Evolutionary conservation across 2,888 invertebrate species (phyloP).

Genomic region (Heliconius cydno): DNA sequence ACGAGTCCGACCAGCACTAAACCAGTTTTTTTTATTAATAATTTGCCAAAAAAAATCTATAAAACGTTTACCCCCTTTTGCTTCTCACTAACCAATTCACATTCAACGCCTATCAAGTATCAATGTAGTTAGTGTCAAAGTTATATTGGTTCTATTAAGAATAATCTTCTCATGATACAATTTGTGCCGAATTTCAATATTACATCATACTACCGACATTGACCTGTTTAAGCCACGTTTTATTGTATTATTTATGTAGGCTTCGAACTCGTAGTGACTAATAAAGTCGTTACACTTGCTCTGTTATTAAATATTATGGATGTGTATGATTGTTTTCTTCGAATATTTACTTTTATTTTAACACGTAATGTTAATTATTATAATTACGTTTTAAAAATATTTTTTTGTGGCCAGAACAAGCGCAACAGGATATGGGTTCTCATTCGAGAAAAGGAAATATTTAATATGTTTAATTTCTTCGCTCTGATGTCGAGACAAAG

Average conservation of each 20-base stretch:
- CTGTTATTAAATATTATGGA: neutral
- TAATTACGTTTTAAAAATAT: neutral
- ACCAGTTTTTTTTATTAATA: neutral
- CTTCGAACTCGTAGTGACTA: conserved; percentile 4
- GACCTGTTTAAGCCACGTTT: conserved; percentile 19
- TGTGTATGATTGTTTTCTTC: neutral
- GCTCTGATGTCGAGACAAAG: too few species aligned
- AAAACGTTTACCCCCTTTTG: neutral
- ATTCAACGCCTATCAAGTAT: neutral
- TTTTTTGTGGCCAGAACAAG: neutral
- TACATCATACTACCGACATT: conserved; percentile 40
- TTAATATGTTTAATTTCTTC: too few species aligned
- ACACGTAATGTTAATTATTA: neutral
- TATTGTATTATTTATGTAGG: conserved; percentile 29
- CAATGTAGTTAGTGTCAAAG: neutral
- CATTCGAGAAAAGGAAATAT: too few species aligned
- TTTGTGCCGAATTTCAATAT: conserved; percentile 36
- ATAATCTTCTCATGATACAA: conserved; percentile 13
- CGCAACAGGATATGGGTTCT: neutral
- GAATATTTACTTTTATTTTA: neutral
- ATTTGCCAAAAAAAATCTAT: neutral
- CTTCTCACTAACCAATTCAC: neutral
- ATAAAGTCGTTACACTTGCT: conserved; percentile 5
- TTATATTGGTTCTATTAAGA: neutral
- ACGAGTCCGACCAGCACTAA: too few species aligned